phyloP scores from a whole-genome alignment of 2,113 vertebrate genomes.

The Philantomba maxwellii region DNA sequence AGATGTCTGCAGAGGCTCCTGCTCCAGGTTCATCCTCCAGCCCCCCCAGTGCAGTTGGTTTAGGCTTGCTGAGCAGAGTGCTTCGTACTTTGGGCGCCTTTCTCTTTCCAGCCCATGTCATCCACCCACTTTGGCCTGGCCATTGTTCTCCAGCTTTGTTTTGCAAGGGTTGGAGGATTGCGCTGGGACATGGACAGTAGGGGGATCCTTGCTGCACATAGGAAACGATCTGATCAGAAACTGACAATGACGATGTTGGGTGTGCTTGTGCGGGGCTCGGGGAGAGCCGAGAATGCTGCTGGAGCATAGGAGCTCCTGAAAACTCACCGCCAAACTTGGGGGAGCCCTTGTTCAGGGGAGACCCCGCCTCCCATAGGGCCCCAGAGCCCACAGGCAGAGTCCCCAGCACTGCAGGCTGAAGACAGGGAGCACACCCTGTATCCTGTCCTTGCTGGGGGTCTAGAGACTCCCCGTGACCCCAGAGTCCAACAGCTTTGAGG shows the following conservation, averaged over 20 bases:
- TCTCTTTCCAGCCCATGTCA: background rate
- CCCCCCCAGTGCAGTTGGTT: background rate
- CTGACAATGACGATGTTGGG: rapidly evolving
- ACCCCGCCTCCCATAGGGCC: too few species aligned
- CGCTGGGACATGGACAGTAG: rapidly evolving
- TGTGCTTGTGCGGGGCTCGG: background rate
- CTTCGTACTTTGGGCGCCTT: background rate
- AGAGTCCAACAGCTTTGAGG: background rate
- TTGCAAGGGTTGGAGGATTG: background rate
- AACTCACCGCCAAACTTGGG: background rate
- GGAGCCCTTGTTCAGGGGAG: background rate
- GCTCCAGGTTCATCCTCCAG: background rate
- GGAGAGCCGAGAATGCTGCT: background rate
- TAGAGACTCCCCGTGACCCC: background rate
- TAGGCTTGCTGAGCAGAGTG: background rate
- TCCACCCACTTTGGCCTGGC: background rate
- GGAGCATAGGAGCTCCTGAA: background rate
- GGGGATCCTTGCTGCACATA: background rate
- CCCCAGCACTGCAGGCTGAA: background rate
- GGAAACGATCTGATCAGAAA: background rate
- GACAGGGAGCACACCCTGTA: background rate
- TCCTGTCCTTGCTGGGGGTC: background rate
- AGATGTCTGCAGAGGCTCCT: background rate
- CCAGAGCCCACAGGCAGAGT: background rate
- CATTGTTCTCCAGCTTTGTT: background rate